Evolutionary conservation across 2,113 vertebrate species (phyloP), one percentile per base, ranked within the genome.

Genomic region (Oryctolagus cuniculus): DNA sequence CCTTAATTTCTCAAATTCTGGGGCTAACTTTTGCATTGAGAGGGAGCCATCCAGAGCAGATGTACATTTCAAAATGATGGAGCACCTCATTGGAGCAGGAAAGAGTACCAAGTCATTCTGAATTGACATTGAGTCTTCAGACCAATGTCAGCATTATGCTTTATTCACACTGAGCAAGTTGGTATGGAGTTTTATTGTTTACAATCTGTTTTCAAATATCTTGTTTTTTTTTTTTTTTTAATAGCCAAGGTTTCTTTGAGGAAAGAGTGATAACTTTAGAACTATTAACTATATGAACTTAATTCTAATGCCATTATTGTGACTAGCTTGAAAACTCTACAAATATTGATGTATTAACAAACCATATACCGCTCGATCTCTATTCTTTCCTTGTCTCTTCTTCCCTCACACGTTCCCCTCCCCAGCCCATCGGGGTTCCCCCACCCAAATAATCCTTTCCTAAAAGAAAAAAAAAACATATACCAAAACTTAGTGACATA

Each of bases 1-100:
- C 61, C 36, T 87, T 96, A 77, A 67, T 90, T 89, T 90, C 9
- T 31, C 31, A 66, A 90, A 90, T 67, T 94, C 38, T 82, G 22
- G n/a, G 25, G 17, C 53, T 12, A 6, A 15, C 25, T 73, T 95
- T 31, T 63, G 27, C 21, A 51, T 55, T 44, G 70, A 87, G 63
- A 91, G 67, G 15, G 27, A 87, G 51, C 34, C 13, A 3, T 27
- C 21, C 17, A 29, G 27, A 77, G 63, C 31, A 61, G 22, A 90
- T 53, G 12, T 83, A 1, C n/a, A 24, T 83, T 81, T 75, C 5
- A 64, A 58, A 90, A 53, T 51, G 29, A 22, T 36, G 16, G 61
- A 64, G 58, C 61, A 19, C 53, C 67, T 77, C 51, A 36, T 10
- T 51, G 66, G 27, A 51, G 36, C 78, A 72, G 19, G 49, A 73